Conservation (phyloP, 2,113 vertebrate species). For the Mystacornis crossleyi region DNA sequence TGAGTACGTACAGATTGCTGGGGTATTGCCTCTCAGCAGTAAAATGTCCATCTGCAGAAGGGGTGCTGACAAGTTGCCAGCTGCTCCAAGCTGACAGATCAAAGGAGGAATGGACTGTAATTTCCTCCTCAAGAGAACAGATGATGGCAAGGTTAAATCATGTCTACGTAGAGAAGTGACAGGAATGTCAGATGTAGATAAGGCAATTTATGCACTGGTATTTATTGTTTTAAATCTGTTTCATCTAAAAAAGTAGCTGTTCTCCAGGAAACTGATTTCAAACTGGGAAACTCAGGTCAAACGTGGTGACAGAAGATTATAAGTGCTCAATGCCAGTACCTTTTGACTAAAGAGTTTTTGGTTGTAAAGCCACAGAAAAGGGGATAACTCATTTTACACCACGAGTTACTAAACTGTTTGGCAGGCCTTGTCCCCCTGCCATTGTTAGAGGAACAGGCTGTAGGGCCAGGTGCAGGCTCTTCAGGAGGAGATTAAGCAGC, state of each 20-base stretch:
- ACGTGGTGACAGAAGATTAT: not conserved
- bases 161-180: not conserved
- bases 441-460: rapidly evolving
- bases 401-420: not conserved
- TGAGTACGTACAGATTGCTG: not conserved
- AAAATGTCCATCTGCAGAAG: not conserved
- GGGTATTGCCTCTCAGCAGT: not conserved
- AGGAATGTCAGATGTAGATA: not conserved
- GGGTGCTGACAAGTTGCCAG: not conserved
- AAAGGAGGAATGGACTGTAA: slow-evolving; percentile 8
- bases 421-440: not conserved
- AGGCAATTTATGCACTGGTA: not conserved
- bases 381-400: not conserved
- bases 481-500: not conserved
- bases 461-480: not conserved
- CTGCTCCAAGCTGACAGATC: slow-evolving; percentile 17
- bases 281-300: not conserved
- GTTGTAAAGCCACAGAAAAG: not conserved
- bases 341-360: not conserved
- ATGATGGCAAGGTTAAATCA: slow-evolving; percentile 23
- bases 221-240: not conserved
- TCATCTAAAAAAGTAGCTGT: not conserved
- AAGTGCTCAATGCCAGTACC: not conserved
- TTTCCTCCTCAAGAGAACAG: slow-evolving; percentile 13
- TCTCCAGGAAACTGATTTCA: not conserved